Conservation (phyloP, 2,888 invertebrate genomes). For the Toxonevra muliebris region DNA sequence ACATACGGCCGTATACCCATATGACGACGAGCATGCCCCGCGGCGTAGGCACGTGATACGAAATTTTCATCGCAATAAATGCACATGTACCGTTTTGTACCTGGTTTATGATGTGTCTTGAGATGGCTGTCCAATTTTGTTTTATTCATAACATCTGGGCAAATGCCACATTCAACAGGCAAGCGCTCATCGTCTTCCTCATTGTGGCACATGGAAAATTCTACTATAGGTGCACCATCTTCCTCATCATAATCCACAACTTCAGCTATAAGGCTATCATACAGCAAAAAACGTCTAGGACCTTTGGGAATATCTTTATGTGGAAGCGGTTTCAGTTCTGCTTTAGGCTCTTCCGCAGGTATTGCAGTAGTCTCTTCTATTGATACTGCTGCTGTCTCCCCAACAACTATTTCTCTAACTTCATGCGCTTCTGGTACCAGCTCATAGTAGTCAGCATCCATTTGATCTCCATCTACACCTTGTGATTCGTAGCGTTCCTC, state of each 20-base stretch:
- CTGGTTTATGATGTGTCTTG: constrained; percentile 52
- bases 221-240: constrained; percentile 52
- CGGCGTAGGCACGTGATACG: constrained; percentile 56
- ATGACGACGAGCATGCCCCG: constrained; percentile 56
- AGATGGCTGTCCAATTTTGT: constrained; percentile 50
- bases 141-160: constrained; percentile 55
- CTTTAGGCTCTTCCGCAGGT: constrained; percentile 14
- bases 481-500: constrained; percentile 34
- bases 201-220: constrained; percentile 51
- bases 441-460: constrained; percentile 29
- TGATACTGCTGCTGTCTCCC: constrained; percentile 22
- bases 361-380: constrained; percentile 23
- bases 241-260: constrained; percentile 56
- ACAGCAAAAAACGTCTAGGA: constrained; percentile 48
- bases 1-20: constrained; percentile 60
- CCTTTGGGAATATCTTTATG: constrained; percentile 8
- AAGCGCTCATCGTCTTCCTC: constrained; percentile 49
- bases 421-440: constrained; percentile 27
- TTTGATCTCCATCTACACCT: constrained; percentile 40
- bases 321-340: constrained; percentile 13
- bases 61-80: constrained; percentile 57
- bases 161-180: constrained; percentile 58
- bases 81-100: constrained; percentile 54
- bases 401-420: constrained; percentile 24
- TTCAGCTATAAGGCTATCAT: constrained; percentile 57